Evolutionary conservation across 2,888 invertebrate species (phyloP), one percentile per base, ranked within the genome.

Genomic region (Diploptera punctata): DNA sequence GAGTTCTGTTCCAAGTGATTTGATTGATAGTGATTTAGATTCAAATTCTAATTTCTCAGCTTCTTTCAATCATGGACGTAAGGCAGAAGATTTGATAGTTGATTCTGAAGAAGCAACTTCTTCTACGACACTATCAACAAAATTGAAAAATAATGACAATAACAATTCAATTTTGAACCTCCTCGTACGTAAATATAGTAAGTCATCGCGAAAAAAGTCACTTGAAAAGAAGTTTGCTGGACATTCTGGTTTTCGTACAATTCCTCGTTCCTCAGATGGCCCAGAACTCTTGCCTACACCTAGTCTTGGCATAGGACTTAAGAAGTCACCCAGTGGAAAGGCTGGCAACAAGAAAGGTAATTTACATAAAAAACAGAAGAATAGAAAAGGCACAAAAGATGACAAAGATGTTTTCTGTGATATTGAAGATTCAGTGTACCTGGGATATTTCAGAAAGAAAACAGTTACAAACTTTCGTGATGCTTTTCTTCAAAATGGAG

Each of bases 21-120:
- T 52, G n/a, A 21, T 52, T 31, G 70, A 65, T 10, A 70, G 70
- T 54, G 74, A 74, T 68, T 16, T 70, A 43, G 91, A 91, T 77
- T 91, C 91, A 0, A 90, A 89, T 79, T 90, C 88, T 33, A 90
- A 90, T 78, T 89, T 86, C 79, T 87, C 75, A 16, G 13, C 61
- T 18, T 21, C 68, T 21, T 73, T 54, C 69, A 29, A 54, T 7
- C 54, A 44, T 38, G 31, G 47, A 9, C 67, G 43, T 16, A 60
- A 61, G n/a, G 33, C 21, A 38, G 57, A 61, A 10, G 65, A 67
- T 18, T 44, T 62, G 21, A 68, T 31, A 18, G 44, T 26, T 9
- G 91, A 91, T 81, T 90, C 90, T 9, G 91, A 90, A 60, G 84
- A 86, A 80, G 90, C 90, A 4, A 88, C 86, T 0, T 88, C 89